Evolutionary conservation across 2,797 vertebrate species (phyloP).

Genomic region (Dicrostonyx torquatus): DNA sequence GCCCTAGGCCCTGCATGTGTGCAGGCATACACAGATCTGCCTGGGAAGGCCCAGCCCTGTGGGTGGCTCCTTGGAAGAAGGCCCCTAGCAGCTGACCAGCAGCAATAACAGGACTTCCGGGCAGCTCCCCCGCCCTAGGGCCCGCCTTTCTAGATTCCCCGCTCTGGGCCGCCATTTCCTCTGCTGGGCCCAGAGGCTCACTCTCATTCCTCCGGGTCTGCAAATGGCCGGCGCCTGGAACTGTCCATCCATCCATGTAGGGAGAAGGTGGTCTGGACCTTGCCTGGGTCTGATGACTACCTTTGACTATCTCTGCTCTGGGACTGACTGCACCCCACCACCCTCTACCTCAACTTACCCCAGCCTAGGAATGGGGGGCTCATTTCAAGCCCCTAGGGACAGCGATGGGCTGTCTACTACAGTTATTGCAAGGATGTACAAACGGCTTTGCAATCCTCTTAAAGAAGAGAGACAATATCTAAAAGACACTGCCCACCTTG

Average conservation of each 20-base stretch:
- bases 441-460: accelerated
- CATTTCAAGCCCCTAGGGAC: neutral
- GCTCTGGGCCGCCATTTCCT: conserved; percentile 74
- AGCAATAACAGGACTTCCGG: neutral
- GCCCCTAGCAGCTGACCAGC: neutral
- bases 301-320: accelerated
- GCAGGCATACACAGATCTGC: neutral
- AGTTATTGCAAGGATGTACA: neutral
- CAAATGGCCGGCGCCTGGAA: conserved; percentile 71
- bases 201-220: neutral
- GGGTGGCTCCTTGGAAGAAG: neutral
- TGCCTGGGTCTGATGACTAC: neutral
- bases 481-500: neutral
- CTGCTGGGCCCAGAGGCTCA: conserved; percentile 8
- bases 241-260: neutral
- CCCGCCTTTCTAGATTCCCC: conserved; percentile 47
- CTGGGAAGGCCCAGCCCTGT: neutral
- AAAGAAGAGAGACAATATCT: neutral
- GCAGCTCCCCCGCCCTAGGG: neutral
- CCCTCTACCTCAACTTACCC: neutral
- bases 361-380: accelerated
- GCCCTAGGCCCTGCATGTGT: neutral
- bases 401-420: neutral
- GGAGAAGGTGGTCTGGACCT: neutral
- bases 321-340: neutral